These are phyloP conservation scores for Uloborus diversus DNA, from an alignment of 1,140 invertebrate genomes.

Conservation along the genomic window DNA sequence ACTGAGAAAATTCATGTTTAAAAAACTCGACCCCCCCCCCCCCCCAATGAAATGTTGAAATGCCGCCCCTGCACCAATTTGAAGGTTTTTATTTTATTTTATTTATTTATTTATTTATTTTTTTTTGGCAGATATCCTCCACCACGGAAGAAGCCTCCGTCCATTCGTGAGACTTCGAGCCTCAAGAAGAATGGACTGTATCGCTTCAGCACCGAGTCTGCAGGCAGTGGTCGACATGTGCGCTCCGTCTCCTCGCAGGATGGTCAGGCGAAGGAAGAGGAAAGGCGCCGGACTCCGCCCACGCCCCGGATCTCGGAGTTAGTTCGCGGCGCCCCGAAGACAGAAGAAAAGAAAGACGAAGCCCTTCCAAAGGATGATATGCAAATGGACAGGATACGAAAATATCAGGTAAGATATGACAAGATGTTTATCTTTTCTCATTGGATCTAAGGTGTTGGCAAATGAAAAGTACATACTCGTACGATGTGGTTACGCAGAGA, in stretches of 20 bases:
- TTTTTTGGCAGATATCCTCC: constrained; percentile 19
- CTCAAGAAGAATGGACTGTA: constrained; percentile 50
- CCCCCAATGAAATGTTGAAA: too few species aligned
- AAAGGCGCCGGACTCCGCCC: constrained; percentile 18
- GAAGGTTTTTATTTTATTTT: background rate
- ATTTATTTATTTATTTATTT: background rate
- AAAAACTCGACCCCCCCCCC: too few species aligned
- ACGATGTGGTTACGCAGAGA: too few species aligned
- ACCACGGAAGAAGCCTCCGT: constrained; percentile 25
- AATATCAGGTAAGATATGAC: constrained; percentile 79
- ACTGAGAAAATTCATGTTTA: too few species aligned
- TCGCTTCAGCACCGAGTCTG: constrained; percentile 15
- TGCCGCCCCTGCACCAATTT: too few species aligned
- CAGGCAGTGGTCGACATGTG: background rate
- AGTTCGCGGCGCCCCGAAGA: background rate
- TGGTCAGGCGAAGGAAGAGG: background rate
- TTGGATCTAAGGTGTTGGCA: too few species aligned
- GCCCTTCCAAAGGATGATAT: constrained; percentile 67
- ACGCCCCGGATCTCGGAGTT: constrained; percentile 41
- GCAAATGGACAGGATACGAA: constrained; percentile 87
- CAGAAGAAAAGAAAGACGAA: constrained; percentile 3
- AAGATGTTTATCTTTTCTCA: background rate
- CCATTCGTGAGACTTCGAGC: constrained; percentile 14
- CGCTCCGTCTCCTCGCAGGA: constrained; percentile 35
- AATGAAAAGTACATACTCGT: too few species aligned